phyloP scores from a whole-genome alignment of 2,113 vertebrate genomes.

The Larimichthys polyactis region DNA sequence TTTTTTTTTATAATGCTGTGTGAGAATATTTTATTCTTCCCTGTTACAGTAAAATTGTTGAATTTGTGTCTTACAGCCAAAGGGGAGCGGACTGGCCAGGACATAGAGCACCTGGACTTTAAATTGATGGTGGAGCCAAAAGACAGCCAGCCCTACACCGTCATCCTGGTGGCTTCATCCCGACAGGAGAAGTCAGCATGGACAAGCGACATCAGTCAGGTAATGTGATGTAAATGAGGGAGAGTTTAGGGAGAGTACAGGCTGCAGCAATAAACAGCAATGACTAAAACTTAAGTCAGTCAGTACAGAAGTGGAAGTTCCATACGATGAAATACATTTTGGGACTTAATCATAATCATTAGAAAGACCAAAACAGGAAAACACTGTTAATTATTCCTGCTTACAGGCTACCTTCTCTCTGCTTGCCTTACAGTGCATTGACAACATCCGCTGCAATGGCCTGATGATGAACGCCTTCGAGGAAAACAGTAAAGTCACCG shows the following conservation, averaged over 20 bases:
- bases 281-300: not conserved
- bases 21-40: not conserved
- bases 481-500: constrained; percentile 96
- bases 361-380: not conserved
- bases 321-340: not conserved
- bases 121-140: constrained; percentile 98
- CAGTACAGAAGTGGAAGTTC: not conserved
- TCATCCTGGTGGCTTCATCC: constrained; percentile 96
- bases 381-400: not conserved
- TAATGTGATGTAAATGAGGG: constrained; percentile 47
- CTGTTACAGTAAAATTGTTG: not conserved
- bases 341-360: not conserved
- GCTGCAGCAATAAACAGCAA: too few species aligned
- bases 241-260: not conserved
- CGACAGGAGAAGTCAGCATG: constrained; percentile 96
- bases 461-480: constrained; percentile 99
- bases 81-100: constrained; percentile 85
- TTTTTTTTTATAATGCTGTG: not conserved
- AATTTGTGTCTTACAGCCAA: constrained; percentile 73
- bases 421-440: constrained; percentile 89
- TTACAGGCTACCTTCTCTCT: not conserved
- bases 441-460: constrained; percentile 98
- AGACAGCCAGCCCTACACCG: constrained; percentile 89
- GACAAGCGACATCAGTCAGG: constrained; percentile 99
- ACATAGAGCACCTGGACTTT: constrained; percentile 94